Evolutionary conservation across 2,797 vertebrate species (phyloP), one percentile per base, ranked within the genome.

Genomic region (Oreortyx pictus): DNA sequence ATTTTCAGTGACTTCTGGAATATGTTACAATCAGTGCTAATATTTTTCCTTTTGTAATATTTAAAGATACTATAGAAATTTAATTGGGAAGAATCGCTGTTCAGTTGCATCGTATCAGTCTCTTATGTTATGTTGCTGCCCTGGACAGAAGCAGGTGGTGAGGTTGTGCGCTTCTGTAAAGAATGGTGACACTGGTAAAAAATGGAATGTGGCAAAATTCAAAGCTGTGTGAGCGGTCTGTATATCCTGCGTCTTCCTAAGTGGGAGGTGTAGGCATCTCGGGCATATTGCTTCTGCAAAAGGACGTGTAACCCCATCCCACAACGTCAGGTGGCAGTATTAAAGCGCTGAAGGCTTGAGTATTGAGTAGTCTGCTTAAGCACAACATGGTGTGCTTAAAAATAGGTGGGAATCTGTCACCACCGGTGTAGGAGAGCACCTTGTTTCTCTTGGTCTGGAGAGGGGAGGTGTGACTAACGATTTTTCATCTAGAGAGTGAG

Each of bases 311-410:
- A 6, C 68, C 90, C 82, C 71, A 4, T 66, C 56, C 56, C 56
- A 14, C 24, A 14, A 92, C 97, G 4, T 89, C 12, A 93, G 97
- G 79, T 96, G 97, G 97, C 95, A 92, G 50, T 66, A 67, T 49
- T 54, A 56, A 22, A 66, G 71, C 92, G 8, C 60, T 3, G 25
- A 27, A 83, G 70, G 4, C 5, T 4, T 5, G 6, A 20, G 23
- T 20, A 9, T 3, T 5, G 6, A 20, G 23, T 20, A 1, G 5
- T 3, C 39, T 7, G 37, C 22, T 10, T 2, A 3, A 9, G 22
- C 25, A 49, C 25, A 49, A 27, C 31, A 17, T 1, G 1, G 4
- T 44, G 11, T 27, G 1, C 3, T 25, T 50, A 11, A 15, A 41
- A 16, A 8, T 3, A 0, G 1, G 23, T 47, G 49, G 68, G 39